phyloP scores from a whole-genome alignment of 2,797 vertebrate species.

The Parauchenoglanis ngamensis region DNA sequence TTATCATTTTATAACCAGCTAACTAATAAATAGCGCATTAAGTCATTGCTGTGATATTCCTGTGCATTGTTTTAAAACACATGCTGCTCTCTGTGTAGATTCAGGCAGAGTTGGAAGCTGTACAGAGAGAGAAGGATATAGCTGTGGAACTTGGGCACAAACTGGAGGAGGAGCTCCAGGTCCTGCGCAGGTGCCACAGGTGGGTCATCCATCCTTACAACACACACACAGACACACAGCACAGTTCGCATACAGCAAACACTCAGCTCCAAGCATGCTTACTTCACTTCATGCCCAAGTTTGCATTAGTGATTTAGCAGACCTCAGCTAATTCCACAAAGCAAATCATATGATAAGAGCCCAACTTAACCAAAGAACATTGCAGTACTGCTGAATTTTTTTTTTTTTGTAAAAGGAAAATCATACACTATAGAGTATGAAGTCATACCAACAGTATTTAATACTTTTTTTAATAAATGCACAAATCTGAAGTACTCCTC shows the following conservation, averaged over 20 bases:
- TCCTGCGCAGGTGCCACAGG: conserved; percentile 81
- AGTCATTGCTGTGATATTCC: background rate
- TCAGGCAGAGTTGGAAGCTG: conserved; percentile 72
- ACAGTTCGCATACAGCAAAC: background rate
- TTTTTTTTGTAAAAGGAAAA: background rate
- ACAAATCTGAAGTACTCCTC: conserved; percentile 9
- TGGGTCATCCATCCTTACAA: conserved; percentile 61
- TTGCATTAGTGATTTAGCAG: conserved; percentile 22
- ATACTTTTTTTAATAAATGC: background rate
- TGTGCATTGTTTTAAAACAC: background rate
- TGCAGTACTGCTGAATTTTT: background rate
- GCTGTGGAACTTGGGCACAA: conserved; percentile 73
- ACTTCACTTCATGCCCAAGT: background rate
- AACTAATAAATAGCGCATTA: background rate
- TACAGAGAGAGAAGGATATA: conserved; percentile 77
- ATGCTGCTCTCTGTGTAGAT: conserved; percentile 42
- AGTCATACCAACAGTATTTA: background rate
- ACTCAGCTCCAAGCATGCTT: conserved; percentile 16
- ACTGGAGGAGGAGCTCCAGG: conserved; percentile 82
- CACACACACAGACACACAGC: background rate
- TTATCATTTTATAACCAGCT: background rate
- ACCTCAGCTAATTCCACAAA: conserved; percentile 1
- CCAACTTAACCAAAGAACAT: background rate
- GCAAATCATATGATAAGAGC: background rate
- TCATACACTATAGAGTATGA: background rate